Conservation (phyloP, 53 echinoderm and acorn worm species). For the Zoroaster sp. region DNA sequence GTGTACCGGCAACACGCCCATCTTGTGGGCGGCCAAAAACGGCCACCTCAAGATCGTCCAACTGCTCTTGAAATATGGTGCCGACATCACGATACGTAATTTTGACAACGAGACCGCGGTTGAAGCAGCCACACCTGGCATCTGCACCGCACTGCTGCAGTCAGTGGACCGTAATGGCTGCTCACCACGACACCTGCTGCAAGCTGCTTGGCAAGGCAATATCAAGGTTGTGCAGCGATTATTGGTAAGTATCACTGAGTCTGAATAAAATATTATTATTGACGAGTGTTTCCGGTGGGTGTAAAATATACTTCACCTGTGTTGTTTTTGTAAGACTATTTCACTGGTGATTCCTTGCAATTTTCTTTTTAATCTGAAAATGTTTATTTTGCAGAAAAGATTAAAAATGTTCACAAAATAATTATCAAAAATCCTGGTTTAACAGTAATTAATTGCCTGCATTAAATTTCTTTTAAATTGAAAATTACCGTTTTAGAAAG, state of each 20-base stretch:
- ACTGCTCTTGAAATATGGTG: constrained; percentile 88
- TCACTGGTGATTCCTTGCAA: too few species aligned
- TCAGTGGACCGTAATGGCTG: constrained; percentile 79
- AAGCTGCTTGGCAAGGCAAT: constrained; percentile 98
- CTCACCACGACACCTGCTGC: constrained; percentile 84
- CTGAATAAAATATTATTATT: too few species aligned
- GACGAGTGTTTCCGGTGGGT: too few species aligned
- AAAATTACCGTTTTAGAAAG: too few species aligned
- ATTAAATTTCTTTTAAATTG: too few species aligned
- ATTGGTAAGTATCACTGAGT: constrained; percentile 59
- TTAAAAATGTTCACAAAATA: too few species aligned
- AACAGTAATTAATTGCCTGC: too few species aligned
- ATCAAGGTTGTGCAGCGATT: constrained; percentile 65
- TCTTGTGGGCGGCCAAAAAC: constrained; percentile 74
- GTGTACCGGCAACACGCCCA: constrained; percentile 83
- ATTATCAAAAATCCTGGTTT: too few species aligned
- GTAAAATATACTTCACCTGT: too few species aligned
- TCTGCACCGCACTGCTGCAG: constrained; percentile 66
- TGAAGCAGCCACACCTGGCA: constrained; percentile 60
- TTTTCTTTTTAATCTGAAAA: too few species aligned
- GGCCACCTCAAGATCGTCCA: constrained; percentile 74
- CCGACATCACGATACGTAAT: constrained; percentile 87
- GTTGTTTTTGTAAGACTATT: too few species aligned
- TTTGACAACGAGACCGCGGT: constrained; percentile 74
- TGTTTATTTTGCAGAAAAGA: too few species aligned